Evolutionary conservation across 2,113 vertebrate species (phyloP).

Genomic region (Grallaria varia): DNA sequence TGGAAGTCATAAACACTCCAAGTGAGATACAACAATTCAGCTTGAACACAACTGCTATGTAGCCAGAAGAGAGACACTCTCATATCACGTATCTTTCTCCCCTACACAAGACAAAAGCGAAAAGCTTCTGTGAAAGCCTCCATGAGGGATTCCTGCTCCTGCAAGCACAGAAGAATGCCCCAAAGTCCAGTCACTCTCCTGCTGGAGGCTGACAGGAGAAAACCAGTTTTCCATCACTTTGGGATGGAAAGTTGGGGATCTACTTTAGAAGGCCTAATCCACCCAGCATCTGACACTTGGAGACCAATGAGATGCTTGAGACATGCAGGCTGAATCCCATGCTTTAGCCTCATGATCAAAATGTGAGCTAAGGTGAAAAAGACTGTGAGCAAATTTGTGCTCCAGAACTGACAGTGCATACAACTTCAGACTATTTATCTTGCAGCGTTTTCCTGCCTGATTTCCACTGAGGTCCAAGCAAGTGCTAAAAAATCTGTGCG

Average conservation of each 20-base stretch:
- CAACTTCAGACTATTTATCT: background rate
- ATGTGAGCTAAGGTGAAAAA: background rate
- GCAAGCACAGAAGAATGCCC: rapidly evolving
- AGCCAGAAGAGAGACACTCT: rapidly evolving
- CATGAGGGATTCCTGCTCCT: background rate
- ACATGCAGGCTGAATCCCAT: background rate
- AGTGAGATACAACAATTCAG: background rate
- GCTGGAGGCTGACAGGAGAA: background rate
- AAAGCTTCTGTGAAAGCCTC: background rate
- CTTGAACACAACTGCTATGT: rapidly evolving
- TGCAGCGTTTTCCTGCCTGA: background rate
- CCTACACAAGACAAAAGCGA: rapidly evolving
- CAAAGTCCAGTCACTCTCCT: background rate
- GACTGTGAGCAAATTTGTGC: background rate
- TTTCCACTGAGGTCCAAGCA: background rate
- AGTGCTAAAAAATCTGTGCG: background rate
- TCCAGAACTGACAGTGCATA: background rate
- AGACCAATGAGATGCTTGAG: background rate
- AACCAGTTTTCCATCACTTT: background rate
- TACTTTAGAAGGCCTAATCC: background rate
- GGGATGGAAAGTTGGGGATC: background rate
- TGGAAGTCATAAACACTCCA: background rate
- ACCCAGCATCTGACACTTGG: background rate
- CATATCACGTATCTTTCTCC: rapidly evolving
- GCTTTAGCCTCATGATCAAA: background rate